phyloP scores from a whole-genome alignment of 2,797 vertebrate genomes.

The Monodelphis domestica region DNA sequence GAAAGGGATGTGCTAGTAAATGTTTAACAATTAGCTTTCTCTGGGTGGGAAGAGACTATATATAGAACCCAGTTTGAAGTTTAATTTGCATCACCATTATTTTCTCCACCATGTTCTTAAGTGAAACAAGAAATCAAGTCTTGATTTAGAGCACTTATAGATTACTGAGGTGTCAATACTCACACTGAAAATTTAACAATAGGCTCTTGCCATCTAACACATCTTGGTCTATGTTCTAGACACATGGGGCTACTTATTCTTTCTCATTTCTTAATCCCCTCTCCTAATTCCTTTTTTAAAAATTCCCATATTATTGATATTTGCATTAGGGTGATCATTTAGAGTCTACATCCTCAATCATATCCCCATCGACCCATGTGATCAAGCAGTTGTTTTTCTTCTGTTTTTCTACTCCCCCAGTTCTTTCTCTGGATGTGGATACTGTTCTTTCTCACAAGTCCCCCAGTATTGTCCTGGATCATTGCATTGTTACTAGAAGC shows the following conservation, averaged over 20 bases:
- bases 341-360: no score
- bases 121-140: neutral
- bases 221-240: neutral
- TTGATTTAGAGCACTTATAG: neutral
- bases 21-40: neutral
- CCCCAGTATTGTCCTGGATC: no score
- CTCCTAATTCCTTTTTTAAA: no score
- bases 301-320: no score
- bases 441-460: no score
- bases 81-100: neutral
- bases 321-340: no score
- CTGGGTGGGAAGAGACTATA: neutral
- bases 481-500: no score
- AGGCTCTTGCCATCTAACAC: neutral
- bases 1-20: neutral
- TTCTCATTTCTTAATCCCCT: neutral
- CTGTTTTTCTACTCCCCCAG: no score
- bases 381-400: no score
- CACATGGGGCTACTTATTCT: neutral
- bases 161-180: neutral
- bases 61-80: neutral
- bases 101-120: neutral
- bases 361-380: no score
- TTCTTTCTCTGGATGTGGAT: no score
- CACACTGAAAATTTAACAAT: neutral